phyloP scores from a whole-genome alignment of 1,140 invertebrate genomes.

The Bursaphelenchus mucronatus region DNA sequence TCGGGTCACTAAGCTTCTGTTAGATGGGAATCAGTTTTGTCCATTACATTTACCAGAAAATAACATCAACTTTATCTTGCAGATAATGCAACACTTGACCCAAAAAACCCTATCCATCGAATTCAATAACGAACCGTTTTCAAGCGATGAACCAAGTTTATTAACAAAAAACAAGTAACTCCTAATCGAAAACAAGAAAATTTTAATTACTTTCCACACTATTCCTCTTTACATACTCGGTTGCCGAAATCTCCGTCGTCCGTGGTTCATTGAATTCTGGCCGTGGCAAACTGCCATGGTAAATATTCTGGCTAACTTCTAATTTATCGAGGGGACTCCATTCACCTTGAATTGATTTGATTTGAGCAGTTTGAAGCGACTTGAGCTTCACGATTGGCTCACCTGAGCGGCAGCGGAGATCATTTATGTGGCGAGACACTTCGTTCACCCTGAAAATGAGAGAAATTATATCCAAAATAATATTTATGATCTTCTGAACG shows the following conservation, averaged over 20 bases:
- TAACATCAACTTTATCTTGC: no score
- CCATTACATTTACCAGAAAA: no score
- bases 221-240: constrained; percentile 26
- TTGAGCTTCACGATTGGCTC: constrained; percentile 44
- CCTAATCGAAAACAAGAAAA: no score
- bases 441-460: constrained; percentile 39
- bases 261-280: constrained; percentile 28
- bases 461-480: not conserved
- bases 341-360: constrained; percentile 42
- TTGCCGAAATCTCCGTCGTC: constrained; percentile 18
- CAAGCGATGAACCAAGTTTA: no score
- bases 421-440: constrained; percentile 34
- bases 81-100: no score
- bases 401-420: constrained; percentile 36
- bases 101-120: no score
- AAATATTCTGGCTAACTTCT: constrained; percentile 31
- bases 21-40: no score
- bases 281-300: constrained; percentile 19
- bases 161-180: no score
- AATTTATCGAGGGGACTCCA: constrained; percentile 32
- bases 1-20: no score
- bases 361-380: constrained; percentile 30
- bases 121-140: no score
- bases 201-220: not conserved
- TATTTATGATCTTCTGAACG: no score